Percentiles rank a stretch among this genome's conserved stretches.
Conservation (phyloP, 2,888 invertebrate genomes). For the Mimachlamys varia region DNA sequence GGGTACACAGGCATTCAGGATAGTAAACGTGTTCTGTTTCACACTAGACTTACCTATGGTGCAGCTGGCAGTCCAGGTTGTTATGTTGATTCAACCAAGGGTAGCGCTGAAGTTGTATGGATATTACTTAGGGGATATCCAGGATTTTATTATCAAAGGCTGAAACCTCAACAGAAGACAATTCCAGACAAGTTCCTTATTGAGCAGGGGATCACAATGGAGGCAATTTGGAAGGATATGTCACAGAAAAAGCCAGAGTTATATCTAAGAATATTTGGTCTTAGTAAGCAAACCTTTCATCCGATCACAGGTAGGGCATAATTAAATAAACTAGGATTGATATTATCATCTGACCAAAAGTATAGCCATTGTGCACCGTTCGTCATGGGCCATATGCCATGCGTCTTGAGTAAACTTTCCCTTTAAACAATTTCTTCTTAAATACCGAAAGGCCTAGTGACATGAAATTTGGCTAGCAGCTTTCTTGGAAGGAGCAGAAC, state of each 20-base stretch:
- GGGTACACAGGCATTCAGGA: background rate
- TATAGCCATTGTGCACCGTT: too few relatives aligned
- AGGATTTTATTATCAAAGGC: background rate
- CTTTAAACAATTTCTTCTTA: too few relatives aligned
- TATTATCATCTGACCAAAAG: too few relatives aligned
- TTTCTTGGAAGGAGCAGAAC: too few relatives aligned
- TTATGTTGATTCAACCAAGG: background rate
- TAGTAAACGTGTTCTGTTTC: background rate
- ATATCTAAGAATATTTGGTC: background rate
- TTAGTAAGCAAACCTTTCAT: background rate
- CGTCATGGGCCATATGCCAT: too few relatives aligned
- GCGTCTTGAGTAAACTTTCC: too few relatives aligned
- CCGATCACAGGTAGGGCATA: too few relatives aligned
- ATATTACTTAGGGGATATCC: background rate
- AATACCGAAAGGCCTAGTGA: too few relatives aligned
- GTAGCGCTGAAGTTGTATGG: background rate
- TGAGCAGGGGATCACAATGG: background rate
- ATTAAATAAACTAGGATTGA: too few relatives aligned
- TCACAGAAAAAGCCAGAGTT: background rate
- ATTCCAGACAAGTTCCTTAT: background rate
- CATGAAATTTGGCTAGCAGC: too few relatives aligned
- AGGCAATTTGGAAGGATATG: background rate
- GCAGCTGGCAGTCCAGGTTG: background rate
- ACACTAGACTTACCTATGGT: background rate
- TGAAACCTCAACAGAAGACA: background rate